Base-by-base conservation (phyloP, 2,888 invertebrate species). In the Amphipyra berbera region DNA sequence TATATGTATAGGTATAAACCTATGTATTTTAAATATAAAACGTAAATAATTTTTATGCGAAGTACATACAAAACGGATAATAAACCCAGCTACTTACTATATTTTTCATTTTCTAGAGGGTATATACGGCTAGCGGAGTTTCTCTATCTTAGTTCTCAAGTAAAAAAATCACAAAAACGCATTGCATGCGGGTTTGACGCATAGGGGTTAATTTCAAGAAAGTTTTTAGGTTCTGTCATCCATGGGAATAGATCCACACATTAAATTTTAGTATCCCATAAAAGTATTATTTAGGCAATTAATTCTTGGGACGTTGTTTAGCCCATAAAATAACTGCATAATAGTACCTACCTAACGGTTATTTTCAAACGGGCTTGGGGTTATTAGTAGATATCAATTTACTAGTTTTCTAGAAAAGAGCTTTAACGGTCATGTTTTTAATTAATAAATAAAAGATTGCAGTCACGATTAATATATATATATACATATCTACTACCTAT, bases 371-470 rank as follows among this genome's bases (percentile, higher is more conserved):
- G 27, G 52, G 52, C 35, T 13, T 27, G 27, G 7, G 5, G 14
- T 52, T 52, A 21, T 13, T 49, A 44, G 12, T 58, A 54, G 13
- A 48, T 58, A 53, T 42, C 52, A 37, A 49, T 50, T 56, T 49
- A 54, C 58, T 50, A 42, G 59, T 59, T 59, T 64, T 64, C 30
- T 6, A 15, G 33, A 30, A 42, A 52, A 41, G 35, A 21, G 33
- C 14, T 14, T 35, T 12, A 14, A 35, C 7, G 33, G 12, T 33
- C 14, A 47, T 10, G 47, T 35, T 33, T 47, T 10, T 33, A 14
- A 35, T 35, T 14, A 13, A 35, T 7, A 46, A 37, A 37, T 37
- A 12, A 37, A 47, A 35, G 13, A 47, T 10, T 35, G 33, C 35
- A 47, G 7, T 33, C 35, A 14, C 33, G 47, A 47, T n/a, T 44